Base-by-base conservation (phyloP, 2,113 vertebrate genomes). In the Astatoreochromis straeleni region DNA sequence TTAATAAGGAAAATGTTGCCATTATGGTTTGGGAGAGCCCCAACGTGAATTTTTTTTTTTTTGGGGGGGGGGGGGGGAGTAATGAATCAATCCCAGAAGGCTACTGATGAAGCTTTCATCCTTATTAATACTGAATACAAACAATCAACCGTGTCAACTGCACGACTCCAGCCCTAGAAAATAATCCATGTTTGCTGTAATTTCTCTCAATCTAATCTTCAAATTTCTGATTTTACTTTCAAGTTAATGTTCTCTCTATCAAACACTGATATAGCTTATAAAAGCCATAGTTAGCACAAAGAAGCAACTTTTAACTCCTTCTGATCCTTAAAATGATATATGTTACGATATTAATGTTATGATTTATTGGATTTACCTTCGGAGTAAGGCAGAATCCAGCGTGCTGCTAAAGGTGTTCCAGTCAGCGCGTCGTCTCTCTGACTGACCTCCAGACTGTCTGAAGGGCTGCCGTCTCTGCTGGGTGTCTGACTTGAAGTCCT, bases 391-490 rank as follows among this genome's bases (percentile, higher is more conserved):
- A 75, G 81, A 0, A 53, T 29, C 16, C 24, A 26, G 82, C 26
- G 3, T 2, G 26, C 16, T 13, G 51, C 60, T 65, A 12, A 38
- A 53, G 73, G 29, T 11, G 57, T 42, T 58, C 4, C 75, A 6
- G 75, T 47, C 83, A 9, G 83, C 78, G 8, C 55, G n/a, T 9
- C 5, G 86, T 42, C 85, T 65, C 81, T 57, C 86, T 35, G 51
- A 58, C 88, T 81, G 89, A 87, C 92, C 93, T 93, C 82, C 90
- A 87, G 89, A 91, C 89, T 13, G 89, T 84, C 89, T 88, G 88
- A 83, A 21, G 68, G n/a, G 78, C 84, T 84, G 87, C 83, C 2
- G 88, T 85, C 80, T 85, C 90, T 54, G 75, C 73, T 21, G 54
- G 68, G 4, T 5, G 85, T 89, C 87, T 84, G 85, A 73, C 81